These are phyloP conservation scores for Drosophila mulleri DNA, from an alignment of 2,888 invertebrate genomes.

Conservation along the genomic window DNA sequence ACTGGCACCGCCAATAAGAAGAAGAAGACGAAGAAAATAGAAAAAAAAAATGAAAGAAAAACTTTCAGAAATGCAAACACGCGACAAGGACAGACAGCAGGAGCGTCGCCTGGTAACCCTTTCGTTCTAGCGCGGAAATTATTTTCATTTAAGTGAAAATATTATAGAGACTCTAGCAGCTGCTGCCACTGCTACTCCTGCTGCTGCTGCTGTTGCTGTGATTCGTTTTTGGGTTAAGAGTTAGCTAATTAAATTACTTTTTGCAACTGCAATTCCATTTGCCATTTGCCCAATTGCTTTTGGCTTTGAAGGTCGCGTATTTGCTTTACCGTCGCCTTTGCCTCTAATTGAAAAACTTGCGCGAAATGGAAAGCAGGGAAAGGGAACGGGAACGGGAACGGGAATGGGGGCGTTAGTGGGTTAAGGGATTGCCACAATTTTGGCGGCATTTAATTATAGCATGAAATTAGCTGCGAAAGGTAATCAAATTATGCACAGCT, in stretches of 20 bases:
- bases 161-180: conserved; percentile 25
- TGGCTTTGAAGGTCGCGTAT: conserved; percentile 73
- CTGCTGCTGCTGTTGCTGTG: conserved; percentile 12
- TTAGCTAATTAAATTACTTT: conserved; percentile 78
- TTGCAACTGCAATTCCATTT: conserved; percentile 71
- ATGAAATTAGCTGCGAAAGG: conserved; percentile 73
- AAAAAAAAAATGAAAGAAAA: conserved; percentile 36
- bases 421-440: conserved; percentile 35
- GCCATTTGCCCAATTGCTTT: conserved; percentile 34
- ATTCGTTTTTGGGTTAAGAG: conserved; percentile 51
- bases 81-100: conserved; percentile 26
- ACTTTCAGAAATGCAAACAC: conserved; percentile 55
- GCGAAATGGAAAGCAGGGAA: background rate
- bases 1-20: conserved; percentile 56
- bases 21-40: no score
- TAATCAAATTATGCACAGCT: conserved; percentile 76
- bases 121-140: conserved; percentile 47
- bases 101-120: conserved; percentile 37
- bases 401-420: background rate
- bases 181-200: conserved; percentile 5
- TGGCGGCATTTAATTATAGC: conserved; percentile 66
- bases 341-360: conserved; percentile 75
- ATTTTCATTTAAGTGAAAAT: conserved; percentile 62
- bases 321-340: conserved; percentile 35
- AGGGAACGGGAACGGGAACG: no score